Evolutionary conservation across 2,113 vertebrate genomes (phyloP).

Genomic region (Lophotis ruficrista): DNA sequence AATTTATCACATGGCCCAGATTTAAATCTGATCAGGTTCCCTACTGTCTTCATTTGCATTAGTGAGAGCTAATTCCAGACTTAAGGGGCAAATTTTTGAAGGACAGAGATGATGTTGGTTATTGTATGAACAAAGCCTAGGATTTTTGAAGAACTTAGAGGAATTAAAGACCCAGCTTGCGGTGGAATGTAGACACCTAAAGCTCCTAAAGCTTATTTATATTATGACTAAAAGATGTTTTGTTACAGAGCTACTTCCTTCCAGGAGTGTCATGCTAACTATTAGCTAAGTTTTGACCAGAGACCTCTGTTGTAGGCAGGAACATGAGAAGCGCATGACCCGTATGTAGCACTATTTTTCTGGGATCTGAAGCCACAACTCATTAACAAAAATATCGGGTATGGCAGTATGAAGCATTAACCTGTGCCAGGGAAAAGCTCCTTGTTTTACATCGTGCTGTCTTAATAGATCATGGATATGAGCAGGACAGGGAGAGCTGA

Average conservation of each 20-base stretch:
- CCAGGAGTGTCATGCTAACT: not conserved
- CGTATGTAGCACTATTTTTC: not conserved
- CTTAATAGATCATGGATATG: not conserved
- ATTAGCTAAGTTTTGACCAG: not conserved
- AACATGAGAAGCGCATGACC: not conserved
- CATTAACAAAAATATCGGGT: not conserved
- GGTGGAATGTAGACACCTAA: slow-evolving; percentile 31
- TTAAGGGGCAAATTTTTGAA: not conserved
- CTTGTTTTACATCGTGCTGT: not conserved
- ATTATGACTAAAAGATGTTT: slow-evolving; percentile 9
- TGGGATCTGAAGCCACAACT: not conserved
- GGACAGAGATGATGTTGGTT: not conserved
- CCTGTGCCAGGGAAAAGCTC: not conserved
- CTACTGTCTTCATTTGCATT: not conserved
- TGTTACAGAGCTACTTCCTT: not conserved
- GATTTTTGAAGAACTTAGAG: not conserved
- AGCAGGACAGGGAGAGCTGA: not conserved
- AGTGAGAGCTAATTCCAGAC: not conserved
- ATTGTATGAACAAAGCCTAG: not conserved
- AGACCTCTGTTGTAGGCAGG: not conserved
- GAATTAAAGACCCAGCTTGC: not conserved
- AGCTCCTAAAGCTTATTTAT: slow-evolving; percentile 16
- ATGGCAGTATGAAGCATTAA: not conserved
- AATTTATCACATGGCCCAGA: not conserved
- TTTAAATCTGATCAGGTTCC: not conserved